Evolutionary conservation across 2,888 invertebrate genomes (phyloP).

Genomic region (Andrena trimmerana): DNA sequence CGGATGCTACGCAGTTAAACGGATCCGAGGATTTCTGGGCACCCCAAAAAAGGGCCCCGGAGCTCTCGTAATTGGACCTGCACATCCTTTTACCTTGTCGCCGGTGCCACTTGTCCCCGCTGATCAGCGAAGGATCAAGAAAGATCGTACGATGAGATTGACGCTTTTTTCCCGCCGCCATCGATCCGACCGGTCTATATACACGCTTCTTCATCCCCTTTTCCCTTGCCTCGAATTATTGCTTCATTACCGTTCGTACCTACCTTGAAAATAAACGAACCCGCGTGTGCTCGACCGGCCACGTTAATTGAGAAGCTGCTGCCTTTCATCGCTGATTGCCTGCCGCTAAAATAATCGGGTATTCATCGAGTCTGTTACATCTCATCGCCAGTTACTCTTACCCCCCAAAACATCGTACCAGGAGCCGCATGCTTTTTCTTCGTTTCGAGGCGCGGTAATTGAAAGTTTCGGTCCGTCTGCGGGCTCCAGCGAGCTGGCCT

Average conservation of each 20-base stretch:
- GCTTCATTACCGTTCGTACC: slow-evolving; percentile 52
- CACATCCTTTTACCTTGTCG: slow-evolving; percentile 67
- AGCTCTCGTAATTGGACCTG: slow-evolving; percentile 66
- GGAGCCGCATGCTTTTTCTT: neutral
- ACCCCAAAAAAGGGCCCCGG: slow-evolving; percentile 51
- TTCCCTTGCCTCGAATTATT: slow-evolving; percentile 37
- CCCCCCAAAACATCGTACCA: neutral
- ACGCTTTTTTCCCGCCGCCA: slow-evolving; percentile 59
- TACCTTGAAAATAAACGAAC: slow-evolving; percentile 12
- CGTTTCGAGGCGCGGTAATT: neutral
- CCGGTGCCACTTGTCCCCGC: slow-evolving; percentile 64
- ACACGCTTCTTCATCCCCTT: slow-evolving; percentile 5
- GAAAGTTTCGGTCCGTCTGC: neutral
- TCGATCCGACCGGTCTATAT: slow-evolving; percentile 42
- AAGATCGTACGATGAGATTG: slow-evolving; percentile 66
- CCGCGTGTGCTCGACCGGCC: neutral
- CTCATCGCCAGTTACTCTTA: neutral
- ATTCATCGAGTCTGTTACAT: neutral
- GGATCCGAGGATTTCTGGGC: slow-evolving; percentile 53
- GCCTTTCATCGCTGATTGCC: neutral
- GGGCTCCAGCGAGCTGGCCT: neutral
- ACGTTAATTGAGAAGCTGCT: neutral
- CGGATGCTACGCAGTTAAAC: slow-evolving; percentile 52
- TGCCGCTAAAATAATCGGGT: neutral
- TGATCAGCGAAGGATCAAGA: slow-evolving; percentile 59